These are phyloP conservation scores for Ophthalmolycus amberensis DNA, from an alignment of 2,113 vertebrate species.

Conservation along the genomic window DNA sequence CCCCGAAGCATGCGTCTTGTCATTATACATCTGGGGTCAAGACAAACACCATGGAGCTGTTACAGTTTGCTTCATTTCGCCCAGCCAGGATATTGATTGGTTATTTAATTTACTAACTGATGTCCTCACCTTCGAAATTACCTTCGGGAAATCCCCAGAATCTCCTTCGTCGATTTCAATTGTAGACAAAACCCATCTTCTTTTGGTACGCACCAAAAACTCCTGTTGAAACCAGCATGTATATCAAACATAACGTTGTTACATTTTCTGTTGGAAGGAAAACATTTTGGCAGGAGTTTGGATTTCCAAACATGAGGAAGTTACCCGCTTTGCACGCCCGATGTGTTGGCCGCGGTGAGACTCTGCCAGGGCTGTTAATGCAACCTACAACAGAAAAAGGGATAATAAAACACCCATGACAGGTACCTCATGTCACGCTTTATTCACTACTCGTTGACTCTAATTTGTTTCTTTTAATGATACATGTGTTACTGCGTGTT, in stretches of 20 bases:
- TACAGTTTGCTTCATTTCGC: neutral
- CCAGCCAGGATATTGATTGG: neutral
- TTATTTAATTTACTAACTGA: neutral
- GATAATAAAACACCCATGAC: neutral
- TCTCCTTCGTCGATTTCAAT: constrained; percentile 85
- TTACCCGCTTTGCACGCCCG: constrained; percentile 67
- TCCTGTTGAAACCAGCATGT: constrained; percentile 58
- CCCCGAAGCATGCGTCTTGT: rapidly evolving
- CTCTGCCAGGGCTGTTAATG: constrained; percentile 25
- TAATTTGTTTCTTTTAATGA: neutral
- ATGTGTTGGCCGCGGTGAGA: neutral
- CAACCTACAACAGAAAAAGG: constrained; percentile 52
- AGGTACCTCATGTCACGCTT: neutral
- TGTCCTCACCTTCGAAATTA: constrained; percentile 73
- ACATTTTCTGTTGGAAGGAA: neutral
- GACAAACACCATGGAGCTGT: constrained; percentile 2
- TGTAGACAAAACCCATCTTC: constrained; percentile 87
- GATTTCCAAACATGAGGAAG: neutral
- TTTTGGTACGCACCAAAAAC: constrained; percentile 80
- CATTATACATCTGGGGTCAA: constrained; percentile 77
- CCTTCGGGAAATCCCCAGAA: constrained; percentile 79
- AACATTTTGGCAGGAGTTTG: neutral
- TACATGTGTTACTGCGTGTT: neutral
- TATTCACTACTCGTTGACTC: neutral
- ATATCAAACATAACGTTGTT: neutral